Evolutionary conservation across 1,140 invertebrate species (phyloP).

Genomic region (Acyrthosiphon pisum): DNA sequence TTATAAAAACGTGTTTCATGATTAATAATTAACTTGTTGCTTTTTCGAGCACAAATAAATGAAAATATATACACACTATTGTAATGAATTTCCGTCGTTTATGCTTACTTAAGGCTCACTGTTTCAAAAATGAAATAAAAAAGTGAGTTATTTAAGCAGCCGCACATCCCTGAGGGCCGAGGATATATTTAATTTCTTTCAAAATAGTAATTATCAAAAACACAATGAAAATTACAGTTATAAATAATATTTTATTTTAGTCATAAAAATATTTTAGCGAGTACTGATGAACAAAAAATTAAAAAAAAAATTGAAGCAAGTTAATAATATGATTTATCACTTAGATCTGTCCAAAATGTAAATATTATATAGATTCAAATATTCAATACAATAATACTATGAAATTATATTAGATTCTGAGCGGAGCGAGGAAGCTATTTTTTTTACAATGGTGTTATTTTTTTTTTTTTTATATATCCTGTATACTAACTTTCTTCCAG

Average conservation of each 20-base stretch:
- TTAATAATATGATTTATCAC: not conserved
- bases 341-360: not conserved
- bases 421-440: no score
- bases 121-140: not conserved
- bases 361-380: not conserved
- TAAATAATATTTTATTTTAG: conserved; percentile 3
- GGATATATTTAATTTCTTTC: not conserved
- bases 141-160: not conserved
- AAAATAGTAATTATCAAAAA: not conserved
- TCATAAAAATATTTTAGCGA: not conserved
- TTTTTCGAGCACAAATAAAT: not conserved
- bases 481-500: no score
- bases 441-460: no score
- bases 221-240: not conserved
- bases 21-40: not conserved
- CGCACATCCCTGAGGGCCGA: not conserved
- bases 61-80: not conserved
- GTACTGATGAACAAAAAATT: not conserved
- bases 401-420: no score
- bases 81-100: not conserved
- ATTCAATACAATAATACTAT: no score
- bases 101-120: not conserved
- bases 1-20: not conserved
- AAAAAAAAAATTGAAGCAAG: not conserved
- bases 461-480: no score